A percentile compares a stretch with the other conserved stretches of the same genome.
phyloP scores from a whole-genome alignment of 1,140 invertebrate genomes.

The Trichogramma pretiosum region DNA sequence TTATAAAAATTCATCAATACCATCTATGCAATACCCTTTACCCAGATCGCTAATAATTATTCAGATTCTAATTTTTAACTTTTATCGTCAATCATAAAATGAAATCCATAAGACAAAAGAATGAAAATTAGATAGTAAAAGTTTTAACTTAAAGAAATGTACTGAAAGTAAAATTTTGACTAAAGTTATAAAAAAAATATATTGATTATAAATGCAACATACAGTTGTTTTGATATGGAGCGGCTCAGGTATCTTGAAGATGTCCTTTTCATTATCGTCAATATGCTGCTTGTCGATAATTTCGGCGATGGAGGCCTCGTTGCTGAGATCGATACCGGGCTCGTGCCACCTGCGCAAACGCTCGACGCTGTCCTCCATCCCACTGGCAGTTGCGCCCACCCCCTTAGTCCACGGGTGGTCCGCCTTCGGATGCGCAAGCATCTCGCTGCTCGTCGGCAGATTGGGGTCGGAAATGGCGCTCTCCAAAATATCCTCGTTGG shows the following conservation, averaged over 20 bases:
- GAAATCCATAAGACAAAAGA: no score
- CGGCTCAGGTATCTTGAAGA: background rate
- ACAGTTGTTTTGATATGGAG: no score
- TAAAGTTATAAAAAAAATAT: background rate
- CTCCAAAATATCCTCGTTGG: constrained; percentile 10
- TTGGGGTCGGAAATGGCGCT: constrained; percentile 37
- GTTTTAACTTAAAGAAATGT: background rate
- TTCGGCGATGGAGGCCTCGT: constrained; percentile 28
- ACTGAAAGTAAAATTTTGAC: no score
- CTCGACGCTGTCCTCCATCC: constrained; percentile 13
- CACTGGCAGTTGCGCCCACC: constrained; percentile 7
- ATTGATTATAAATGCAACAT: background rate
- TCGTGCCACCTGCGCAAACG: constrained; percentile 34
- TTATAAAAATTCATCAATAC: no score
- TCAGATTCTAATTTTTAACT: no score
- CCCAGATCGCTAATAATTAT: no score
- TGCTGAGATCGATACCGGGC: constrained; percentile 25
- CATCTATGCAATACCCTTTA: no score
- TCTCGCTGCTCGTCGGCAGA: constrained; percentile 19
- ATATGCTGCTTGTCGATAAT: constrained; percentile 17
- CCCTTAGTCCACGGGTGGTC: constrained; percentile 11
- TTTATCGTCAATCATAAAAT: no score
- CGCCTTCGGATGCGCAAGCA: constrained; percentile 9
- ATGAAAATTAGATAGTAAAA: background rate
- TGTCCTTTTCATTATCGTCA: constrained; percentile 22